phyloP scores from a whole-genome alignment of 2,113 vertebrate genomes.

The Ochotona princeps region DNA sequence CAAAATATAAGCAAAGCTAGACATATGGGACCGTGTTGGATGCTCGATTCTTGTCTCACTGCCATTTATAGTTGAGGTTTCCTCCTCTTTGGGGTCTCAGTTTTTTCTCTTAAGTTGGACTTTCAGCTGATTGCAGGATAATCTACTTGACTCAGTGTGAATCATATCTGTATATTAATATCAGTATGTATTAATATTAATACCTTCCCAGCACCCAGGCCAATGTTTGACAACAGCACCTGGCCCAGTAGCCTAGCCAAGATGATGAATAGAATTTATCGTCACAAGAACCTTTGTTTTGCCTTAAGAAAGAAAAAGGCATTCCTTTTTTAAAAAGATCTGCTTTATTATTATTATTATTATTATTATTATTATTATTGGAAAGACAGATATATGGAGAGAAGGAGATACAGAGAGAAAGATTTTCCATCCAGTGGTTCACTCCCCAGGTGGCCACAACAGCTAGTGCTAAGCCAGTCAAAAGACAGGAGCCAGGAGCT shows the following conservation, averaged over 20 bases:
- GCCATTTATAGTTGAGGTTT: background rate
- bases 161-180: background rate
- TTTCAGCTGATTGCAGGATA: background rate
- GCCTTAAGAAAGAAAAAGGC: background rate
- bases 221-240: background rate
- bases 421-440: too few relatives aligned
- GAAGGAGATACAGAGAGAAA: too few relatives aligned
- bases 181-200: background rate
- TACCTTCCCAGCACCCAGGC: background rate
- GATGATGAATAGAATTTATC: background rate
- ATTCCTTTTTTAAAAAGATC: background rate
- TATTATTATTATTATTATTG: too few relatives aligned
- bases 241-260: background rate
- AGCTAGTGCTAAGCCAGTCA: too few relatives aligned
- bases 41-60: background rate
- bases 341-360: background rate
- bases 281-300: background rate
- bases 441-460: too few relatives aligned
- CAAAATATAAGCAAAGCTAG: background rate
- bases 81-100: background rate
- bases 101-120: background rate
- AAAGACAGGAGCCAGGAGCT: too few relatives aligned
- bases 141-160: constrained; percentile 26
- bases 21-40: background rate
- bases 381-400: too few relatives aligned